phyloP scores from a whole-genome alignment of 2,888 invertebrate genomes.

The Deilephila elpenor region DNA sequence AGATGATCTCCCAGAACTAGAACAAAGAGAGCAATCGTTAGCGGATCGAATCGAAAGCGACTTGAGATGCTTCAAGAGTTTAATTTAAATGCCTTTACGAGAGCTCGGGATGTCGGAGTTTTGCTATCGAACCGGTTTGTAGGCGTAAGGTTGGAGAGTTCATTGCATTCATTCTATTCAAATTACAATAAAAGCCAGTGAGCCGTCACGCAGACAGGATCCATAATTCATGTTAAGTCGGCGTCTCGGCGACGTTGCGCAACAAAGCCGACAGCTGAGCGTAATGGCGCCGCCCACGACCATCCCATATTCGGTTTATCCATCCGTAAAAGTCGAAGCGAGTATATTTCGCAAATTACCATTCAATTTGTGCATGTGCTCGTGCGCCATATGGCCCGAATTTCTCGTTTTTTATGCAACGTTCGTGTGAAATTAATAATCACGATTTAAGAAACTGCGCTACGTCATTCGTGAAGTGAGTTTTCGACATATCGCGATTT shows the following conservation, averaged over 20 bases:
- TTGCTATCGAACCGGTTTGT: slow-evolving; percentile 74
- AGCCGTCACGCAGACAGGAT: slow-evolving; percentile 72
- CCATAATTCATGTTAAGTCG: slow-evolving; percentile 68
- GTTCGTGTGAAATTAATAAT: slow-evolving; percentile 12
- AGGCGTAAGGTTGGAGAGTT: slow-evolving; percentile 11
- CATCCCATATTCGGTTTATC: slow-evolving; percentile 69
- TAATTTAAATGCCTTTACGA: slow-evolving; percentile 71
- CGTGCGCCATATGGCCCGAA: slow-evolving; percentile 60
- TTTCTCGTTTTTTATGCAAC: slow-evolving; percentile 34
- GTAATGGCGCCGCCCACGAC: slow-evolving; percentile 68
- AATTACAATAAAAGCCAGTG: slow-evolving; percentile 66
- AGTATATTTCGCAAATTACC: slow-evolving; percentile 65
- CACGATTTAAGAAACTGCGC: background rate
- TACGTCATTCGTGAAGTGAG: background rate
- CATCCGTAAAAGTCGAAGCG: slow-evolving; percentile 74
- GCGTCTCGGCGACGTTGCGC: slow-evolving; percentile 66
- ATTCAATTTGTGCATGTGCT: slow-evolving; percentile 58
- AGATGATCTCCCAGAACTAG: slow-evolving; percentile 96
- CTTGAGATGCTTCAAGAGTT: slow-evolving; percentile 47
- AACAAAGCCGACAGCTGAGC: slow-evolving; percentile 70
- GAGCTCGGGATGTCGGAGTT: slow-evolving; percentile 55
- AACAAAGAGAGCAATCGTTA: slow-evolving; percentile 89
- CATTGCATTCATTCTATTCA: slow-evolving; percentile 30
- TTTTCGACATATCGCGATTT: too few relatives aligned
- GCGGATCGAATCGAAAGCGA: slow-evolving; percentile 67